Evolutionary conservation across 64 coral and sea anemone genomes (phyloP).

Genomic region (Pachyseris speciosa): DNA sequence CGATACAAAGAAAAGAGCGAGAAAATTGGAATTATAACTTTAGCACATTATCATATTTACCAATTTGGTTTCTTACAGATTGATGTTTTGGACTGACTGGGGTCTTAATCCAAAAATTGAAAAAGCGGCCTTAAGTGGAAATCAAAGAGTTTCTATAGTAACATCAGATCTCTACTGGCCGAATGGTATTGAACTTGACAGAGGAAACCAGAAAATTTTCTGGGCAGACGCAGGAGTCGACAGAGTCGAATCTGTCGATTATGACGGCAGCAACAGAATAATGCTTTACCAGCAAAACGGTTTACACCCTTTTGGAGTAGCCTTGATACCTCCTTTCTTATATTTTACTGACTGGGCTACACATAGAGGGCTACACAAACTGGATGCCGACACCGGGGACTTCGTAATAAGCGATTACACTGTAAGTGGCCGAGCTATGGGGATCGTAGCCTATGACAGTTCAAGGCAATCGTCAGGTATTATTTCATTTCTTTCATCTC

Average conservation of each 20-base stretch:
- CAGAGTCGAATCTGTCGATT: constrained; percentile 54
- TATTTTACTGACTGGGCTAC: constrained; percentile 67
- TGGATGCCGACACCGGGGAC: constrained; percentile 12
- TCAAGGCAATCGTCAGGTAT: constrained; percentile 62
- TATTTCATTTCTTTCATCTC: background rate
- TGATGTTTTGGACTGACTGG: constrained; percentile 80
- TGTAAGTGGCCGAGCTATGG: constrained; percentile 37
- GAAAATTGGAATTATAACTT: too few species aligned
- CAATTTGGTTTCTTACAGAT: constrained; percentile 1
- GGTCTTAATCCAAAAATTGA: constrained; percentile 67
- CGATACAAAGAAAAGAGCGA: too few species aligned
- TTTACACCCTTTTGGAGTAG: constrained; percentile 65
- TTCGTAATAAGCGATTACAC: background rate
- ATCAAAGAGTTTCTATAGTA: constrained; percentile 17
- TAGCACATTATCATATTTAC: background rate
- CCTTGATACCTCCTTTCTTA: constrained; percentile 22
- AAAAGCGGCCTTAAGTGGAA: constrained; percentile 29
- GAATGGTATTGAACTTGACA: constrained; percentile 63
- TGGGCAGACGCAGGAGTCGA: constrained; percentile 53
- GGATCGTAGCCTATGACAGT: constrained; percentile 32
- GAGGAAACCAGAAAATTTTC: constrained; percentile 17
- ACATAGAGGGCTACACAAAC: background rate
- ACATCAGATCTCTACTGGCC: constrained; percentile 35
- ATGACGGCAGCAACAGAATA: constrained; percentile 37
- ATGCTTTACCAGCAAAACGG: background rate